These are phyloP conservation scores for Limnephilus marmoratus DNA, from an alignment of 2,888 invertebrate species.

Conservation along the genomic window DNA sequence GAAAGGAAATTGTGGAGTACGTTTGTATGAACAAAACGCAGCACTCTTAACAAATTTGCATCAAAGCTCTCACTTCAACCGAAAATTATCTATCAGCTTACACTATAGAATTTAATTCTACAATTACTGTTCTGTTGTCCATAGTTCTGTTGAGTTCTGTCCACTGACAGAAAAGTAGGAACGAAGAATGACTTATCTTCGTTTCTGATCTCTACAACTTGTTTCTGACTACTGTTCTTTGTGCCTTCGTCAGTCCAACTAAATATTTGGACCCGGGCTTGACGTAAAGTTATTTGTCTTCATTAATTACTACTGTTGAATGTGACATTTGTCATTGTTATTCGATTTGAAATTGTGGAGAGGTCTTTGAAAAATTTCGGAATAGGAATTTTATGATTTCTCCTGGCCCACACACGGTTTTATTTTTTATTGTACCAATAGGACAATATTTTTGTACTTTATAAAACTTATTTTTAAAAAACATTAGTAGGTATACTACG, in stretches of 20 bases:
- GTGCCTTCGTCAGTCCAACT: not conserved
- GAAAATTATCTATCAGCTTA: not conserved
- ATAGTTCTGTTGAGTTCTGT: not conserved
- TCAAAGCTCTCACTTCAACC: no score
- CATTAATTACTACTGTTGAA: constrained; percentile 1
- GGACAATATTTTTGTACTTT: no score
- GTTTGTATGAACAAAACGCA: no score
- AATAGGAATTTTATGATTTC: not conserved
- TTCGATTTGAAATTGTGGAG: not conserved
- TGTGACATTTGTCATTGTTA: not conserved
- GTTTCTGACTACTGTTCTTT: constrained; percentile 12
- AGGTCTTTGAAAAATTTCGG: not conserved
- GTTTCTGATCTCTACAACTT: constrained; percentile 9
- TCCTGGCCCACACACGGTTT: not conserved
- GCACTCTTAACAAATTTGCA: not conserved
- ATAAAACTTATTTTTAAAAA: no score
- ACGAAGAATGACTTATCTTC: constrained; percentile 21
- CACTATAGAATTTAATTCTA: not conserved
- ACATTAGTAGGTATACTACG: no score
- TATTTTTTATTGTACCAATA: no score
- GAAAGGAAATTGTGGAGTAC: no score
- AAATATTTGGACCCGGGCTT: constrained; percentile 25
- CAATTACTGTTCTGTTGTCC: not conserved
- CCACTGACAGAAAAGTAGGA: not conserved
- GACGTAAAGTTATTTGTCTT: constrained; percentile 32